Conservation (phyloP, 2,113 vertebrate genomes). For the Ceyx melanurus region DNA sequence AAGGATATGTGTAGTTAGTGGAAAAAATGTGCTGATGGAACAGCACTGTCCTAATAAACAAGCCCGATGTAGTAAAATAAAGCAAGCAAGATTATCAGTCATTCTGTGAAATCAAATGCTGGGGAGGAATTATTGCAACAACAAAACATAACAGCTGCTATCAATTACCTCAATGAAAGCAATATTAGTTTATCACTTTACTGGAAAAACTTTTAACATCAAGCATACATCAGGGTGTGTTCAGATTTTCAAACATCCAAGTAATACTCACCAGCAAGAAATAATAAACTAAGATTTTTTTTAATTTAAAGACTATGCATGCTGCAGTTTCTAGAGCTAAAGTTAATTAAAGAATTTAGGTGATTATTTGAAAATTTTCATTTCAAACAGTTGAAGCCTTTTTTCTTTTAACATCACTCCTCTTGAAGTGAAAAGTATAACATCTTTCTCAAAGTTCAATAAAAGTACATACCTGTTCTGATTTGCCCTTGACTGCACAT, state of each 20-base stretch:
- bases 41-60: neutral
- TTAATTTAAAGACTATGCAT: neutral
- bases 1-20: rapidly evolving
- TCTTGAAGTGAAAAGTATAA: neutral
- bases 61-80: neutral
- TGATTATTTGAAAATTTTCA: neutral
- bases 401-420: neutral
- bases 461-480: constrained; percentile 84
- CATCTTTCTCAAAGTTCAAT: neutral
- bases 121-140: neutral
- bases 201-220: neutral
- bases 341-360: neutral
- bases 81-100: neutral
- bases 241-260: neutral
- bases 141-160: neutral
- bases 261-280: neutral
- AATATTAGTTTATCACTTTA: neutral
- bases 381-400: neutral
- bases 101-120: neutral
- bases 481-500: constrained; percentile 93
- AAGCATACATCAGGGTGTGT: neutral
- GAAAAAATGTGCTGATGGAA: neutral
- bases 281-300: neutral
- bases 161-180: neutral
- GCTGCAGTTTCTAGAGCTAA: neutral